phyloP scores from a whole-genome alignment of 2,888 invertebrate genomes.

The Dusona sp. region DNA sequence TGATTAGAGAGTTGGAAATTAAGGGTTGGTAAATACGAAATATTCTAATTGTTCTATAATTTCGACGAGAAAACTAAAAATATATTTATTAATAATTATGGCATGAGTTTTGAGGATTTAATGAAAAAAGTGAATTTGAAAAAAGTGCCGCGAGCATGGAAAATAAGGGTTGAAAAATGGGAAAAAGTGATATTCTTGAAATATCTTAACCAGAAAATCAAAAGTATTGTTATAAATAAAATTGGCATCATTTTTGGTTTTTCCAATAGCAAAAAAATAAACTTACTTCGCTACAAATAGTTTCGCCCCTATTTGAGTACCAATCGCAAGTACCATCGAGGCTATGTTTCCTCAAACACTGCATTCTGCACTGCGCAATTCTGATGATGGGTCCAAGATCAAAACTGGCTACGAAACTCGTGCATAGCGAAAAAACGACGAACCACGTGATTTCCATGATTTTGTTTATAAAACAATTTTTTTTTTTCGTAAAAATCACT shows the following conservation, averaged over 20 bases:
- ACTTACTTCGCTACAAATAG: slow-evolving; percentile 80
- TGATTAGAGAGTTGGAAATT: no score
- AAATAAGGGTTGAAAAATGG: neutral
- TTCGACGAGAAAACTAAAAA: no score
- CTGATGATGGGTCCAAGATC: slow-evolving; percentile 82
- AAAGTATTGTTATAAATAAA: slow-evolving; percentile 1
- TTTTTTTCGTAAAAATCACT: slow-evolving; percentile 4
- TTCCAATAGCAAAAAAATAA: neutral
- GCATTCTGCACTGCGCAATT: slow-evolving; percentile 82
- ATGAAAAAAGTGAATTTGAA: neutral
- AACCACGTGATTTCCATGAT: slow-evolving; percentile 73
- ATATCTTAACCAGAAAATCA: neutral
- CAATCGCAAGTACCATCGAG: slow-evolving; percentile 80
- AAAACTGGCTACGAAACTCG: slow-evolving; percentile 75
- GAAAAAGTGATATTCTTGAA: neutral
- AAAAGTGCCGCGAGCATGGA: neutral
- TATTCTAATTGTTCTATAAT: no score
- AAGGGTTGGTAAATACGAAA: no score
- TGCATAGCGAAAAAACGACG: slow-evolving; percentile 73
- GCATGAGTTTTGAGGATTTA: neutral
- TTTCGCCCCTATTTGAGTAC: slow-evolving; percentile 77
- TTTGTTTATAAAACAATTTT: slow-evolving; percentile 22
- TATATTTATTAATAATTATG: neutral
- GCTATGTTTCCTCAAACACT: slow-evolving; percentile 80
- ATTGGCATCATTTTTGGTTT: neutral